These are phyloP conservation scores for Trogon surrucura DNA, from an alignment of 2,113 vertebrate species.

Conservation along the genomic window DNA sequence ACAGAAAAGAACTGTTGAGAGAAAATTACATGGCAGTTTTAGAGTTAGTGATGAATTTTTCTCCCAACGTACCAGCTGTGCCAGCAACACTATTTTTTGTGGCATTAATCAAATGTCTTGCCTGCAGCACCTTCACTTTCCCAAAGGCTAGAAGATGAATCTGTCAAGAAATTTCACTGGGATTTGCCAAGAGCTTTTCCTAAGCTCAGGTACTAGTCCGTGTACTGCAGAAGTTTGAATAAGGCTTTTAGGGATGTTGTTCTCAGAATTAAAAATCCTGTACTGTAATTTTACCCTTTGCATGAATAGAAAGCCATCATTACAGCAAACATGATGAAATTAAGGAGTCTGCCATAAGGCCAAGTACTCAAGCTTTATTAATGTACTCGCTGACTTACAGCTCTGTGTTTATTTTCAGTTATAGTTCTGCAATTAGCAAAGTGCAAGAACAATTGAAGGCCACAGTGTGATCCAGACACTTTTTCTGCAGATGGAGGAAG, in stretches of 20 bases:
- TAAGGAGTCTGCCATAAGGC: conserved; percentile 39
- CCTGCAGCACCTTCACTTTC: conserved; percentile 82
- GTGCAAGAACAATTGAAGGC: conserved; percentile 58
- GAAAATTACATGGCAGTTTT: conserved; percentile 83
- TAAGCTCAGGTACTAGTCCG: conserved; percentile 70
- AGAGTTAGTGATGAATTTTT: conserved; percentile 86
- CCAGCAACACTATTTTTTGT: conserved; percentile 83
- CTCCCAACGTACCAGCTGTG: conserved; percentile 87
- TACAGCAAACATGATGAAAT: conserved; percentile 46
- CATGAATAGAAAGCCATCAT: conserved; percentile 48
- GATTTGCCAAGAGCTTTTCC: conserved; percentile 80
- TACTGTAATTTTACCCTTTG: conserved; percentile 67
- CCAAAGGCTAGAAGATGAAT: conserved; percentile 82
- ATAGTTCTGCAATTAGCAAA: conserved; percentile 65
- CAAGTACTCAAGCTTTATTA: conserved; percentile 65
- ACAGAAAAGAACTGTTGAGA: conserved; percentile 75
- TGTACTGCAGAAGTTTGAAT: conserved; percentile 75
- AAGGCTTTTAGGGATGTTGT: conserved; percentile 71
- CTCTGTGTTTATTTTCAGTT: conserved; percentile 62
- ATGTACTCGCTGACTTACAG: conserved; percentile 65
- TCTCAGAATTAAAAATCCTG: conserved; percentile 72
- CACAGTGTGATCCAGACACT: not conserved
- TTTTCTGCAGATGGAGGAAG: conserved; percentile 5
- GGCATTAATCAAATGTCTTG: conserved; percentile 87
- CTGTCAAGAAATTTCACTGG: conserved; percentile 81